Evolutionary conservation across 1,140 invertebrate genomes (phyloP).

Genomic region (Periplaneta americana): DNA sequence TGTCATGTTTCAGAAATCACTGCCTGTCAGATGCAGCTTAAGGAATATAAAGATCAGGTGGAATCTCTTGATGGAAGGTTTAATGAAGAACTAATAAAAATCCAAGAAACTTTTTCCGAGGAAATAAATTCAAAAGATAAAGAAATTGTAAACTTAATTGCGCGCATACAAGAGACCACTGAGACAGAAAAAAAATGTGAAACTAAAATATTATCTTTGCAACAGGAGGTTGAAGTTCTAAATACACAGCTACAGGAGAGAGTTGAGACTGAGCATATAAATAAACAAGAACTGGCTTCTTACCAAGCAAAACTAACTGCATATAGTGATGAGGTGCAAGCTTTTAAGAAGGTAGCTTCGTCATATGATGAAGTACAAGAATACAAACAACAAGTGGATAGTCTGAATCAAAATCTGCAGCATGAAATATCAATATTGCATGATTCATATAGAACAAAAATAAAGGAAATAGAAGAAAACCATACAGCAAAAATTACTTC

Average conservation of each 20-base stretch:
- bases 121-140: slow-evolving; percentile 20
- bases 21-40: slow-evolving; percentile 40
- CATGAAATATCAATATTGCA: not conserved
- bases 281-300: not conserved
- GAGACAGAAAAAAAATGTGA: slow-evolving; percentile 39
- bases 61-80: slow-evolving; percentile 33
- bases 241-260: not conserved
- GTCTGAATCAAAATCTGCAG: not conserved
- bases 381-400: not conserved
- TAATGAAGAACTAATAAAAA: slow-evolving; percentile 35
- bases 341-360: not conserved
- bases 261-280: not conserved
- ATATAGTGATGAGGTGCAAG: not conserved
- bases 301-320: not conserved
- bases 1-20: slow-evolving; percentile 49
- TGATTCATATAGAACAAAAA: not conserved
- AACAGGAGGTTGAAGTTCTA: not conserved
- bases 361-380: not conserved
- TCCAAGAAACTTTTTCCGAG: slow-evolving; percentile 20
- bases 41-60: slow-evolving; percentile 38
- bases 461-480: not conserved
- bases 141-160: slow-evolving; percentile 33
- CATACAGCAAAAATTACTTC: not conserved
- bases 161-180: slow-evolving; percentile 36
- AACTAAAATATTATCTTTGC: slow-evolving; percentile 43